phyloP scores from a whole-genome alignment of 2,888 invertebrate species.

The Toxonevra muliebris region DNA sequence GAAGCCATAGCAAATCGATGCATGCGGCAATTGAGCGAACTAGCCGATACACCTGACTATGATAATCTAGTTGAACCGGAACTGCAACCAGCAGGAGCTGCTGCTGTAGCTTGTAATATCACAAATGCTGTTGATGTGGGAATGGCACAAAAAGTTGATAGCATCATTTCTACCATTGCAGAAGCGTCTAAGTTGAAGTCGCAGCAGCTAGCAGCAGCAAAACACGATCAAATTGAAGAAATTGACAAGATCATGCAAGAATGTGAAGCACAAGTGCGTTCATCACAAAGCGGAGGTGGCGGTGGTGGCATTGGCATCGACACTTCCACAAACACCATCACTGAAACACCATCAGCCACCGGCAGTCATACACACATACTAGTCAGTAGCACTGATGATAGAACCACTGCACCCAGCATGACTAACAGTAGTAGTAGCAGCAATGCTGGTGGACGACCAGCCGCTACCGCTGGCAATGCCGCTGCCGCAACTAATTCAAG shows the following conservation, averaged over 20 bases:
- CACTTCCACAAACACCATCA: constrained; percentile 28
- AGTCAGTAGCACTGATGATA: constrained; percentile 45
- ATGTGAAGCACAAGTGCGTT: constrained; percentile 58
- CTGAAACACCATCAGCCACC: constrained; percentile 25
- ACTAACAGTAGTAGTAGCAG: constrained; percentile 44
- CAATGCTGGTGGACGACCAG: constrained; percentile 24
- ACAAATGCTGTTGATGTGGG: constrained; percentile 34
- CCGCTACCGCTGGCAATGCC: constrained; percentile 20
- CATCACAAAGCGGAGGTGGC: constrained; percentile 19
- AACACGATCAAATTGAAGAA: constrained; percentile 55
- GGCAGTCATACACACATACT: background rate
- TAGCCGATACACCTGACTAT: constrained; percentile 62
- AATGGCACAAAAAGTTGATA: constrained; percentile 46
- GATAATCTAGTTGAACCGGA: constrained; percentile 58
- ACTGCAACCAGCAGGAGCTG: constrained; percentile 6
- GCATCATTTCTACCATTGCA: constrained; percentile 60
- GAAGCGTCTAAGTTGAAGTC: constrained; percentile 41
- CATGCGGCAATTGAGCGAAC: constrained; percentile 61
- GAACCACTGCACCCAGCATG: constrained; percentile 53
- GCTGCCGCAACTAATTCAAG: constrained; percentile 41
- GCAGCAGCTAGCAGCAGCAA: constrained; percentile 22
- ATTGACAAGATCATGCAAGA: constrained; percentile 64
- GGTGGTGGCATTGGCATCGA: constrained; percentile 40
- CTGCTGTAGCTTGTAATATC: constrained; percentile 46
- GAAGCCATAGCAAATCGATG: constrained; percentile 67